phyloP scores from a whole-genome alignment of 2,113 vertebrate genomes.

The Nymphicus hollandicus region DNA sequence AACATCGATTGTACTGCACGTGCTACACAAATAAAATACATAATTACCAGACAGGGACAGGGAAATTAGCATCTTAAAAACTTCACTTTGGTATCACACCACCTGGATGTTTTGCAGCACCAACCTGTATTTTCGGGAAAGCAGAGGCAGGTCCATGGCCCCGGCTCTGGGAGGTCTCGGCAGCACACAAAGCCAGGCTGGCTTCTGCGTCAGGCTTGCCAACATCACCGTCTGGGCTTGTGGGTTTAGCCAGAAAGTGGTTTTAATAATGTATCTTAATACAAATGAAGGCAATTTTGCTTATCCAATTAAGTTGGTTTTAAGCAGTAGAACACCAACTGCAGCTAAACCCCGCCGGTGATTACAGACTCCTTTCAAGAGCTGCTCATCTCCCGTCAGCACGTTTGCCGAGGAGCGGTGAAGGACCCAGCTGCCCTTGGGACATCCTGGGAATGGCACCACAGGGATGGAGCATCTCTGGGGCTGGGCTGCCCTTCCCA shows the following conservation, averaged over 20 bases:
- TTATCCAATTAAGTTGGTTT: background rate
- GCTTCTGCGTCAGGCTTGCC: background rate
- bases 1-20: conserved; percentile 21
- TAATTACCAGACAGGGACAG: conserved; percentile 42
- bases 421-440: accelerated
- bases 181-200: accelerated
- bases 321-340: background rate
- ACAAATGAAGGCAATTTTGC: conserved; percentile 8
- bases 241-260: background rate
- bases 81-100: background rate
- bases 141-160: accelerated
- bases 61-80: conserved; percentile 48
- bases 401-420: background rate
- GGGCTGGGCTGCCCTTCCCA: background rate
- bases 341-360: background rate
- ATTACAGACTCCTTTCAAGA: background rate
- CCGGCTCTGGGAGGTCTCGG: background rate
- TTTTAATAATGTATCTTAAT: conserved; percentile 26
- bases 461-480: accelerated
- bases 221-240: background rate
- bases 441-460: accelerated
- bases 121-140: background rate
- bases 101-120: background rate
- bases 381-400: background rate
- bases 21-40: conserved; percentile 42